Conservation (phyloP, 2,113 vertebrate species). For the Tragelaphus buxtoni region DNA sequence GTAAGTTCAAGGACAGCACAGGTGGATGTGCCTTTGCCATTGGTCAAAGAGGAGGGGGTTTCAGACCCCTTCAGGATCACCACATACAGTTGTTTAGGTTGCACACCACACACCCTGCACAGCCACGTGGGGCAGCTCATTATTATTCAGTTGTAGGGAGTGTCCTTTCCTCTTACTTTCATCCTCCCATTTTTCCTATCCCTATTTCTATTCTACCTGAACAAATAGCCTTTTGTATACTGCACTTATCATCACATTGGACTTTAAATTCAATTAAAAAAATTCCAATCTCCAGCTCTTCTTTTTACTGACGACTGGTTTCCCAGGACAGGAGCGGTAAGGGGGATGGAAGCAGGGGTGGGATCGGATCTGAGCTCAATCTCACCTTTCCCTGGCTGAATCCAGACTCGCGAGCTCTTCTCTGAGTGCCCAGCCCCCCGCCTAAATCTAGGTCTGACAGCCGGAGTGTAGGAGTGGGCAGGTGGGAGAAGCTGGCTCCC, state of each 20-base stretch:
- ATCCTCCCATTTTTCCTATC: background rate
- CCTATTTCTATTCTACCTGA: background rate
- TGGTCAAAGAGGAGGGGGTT: background rate
- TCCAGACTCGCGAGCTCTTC: background rate
- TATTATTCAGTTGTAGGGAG: background rate
- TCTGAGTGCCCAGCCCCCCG: fast-evolving
- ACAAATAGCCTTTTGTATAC: background rate
- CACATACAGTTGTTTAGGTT: fast-evolving
- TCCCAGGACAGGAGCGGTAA: background rate
- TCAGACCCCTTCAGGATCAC: background rate
- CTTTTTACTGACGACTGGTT: background rate
- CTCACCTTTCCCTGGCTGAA: background rate
- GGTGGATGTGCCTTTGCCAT: background rate
- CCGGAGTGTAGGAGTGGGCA: background rate
- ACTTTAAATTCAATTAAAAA: background rate
- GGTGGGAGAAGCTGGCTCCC: background rate
- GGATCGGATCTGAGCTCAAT: background rate
- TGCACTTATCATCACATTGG: background rate
- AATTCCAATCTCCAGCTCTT: background rate
- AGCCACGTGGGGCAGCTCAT: fast-evolving
- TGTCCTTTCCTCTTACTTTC: background rate
- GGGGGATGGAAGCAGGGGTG: background rate
- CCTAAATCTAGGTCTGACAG: background rate
- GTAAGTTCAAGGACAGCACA: background rate
- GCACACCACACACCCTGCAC: too few relatives aligned